A percentile compares a stretch with the other conserved stretches of the same genome.
phyloP scores from a whole-genome alignment of 2,888 invertebrate species.

The Pollenia angustigena region DNA sequence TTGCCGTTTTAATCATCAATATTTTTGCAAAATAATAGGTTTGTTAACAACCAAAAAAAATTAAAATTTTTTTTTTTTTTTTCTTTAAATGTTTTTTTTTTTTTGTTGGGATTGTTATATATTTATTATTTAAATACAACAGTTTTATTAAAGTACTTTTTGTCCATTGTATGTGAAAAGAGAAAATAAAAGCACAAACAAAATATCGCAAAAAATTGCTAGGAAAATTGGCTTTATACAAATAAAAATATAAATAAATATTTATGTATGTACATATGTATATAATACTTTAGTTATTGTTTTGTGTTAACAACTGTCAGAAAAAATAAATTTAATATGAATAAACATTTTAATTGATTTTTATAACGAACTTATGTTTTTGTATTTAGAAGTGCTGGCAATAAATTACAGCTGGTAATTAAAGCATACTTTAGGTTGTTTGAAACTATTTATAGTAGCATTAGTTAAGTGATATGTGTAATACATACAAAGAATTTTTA shows the following conservation, averaged over 20 bases:
- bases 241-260: background rate
- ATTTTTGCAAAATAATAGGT: slow-evolving; percentile 53
- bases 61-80: background rate
- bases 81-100: slow-evolving; percentile 2
- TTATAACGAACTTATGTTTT: too few species aligned
- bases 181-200: slow-evolving; percentile 53
- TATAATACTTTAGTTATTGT: too few species aligned
- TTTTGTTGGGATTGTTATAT: slow-evolving; percentile 19
- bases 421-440: too few species aligned
- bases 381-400: too few species aligned
- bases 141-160: background rate
- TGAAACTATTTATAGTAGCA: too few species aligned
- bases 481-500: too few species aligned
- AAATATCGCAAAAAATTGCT: background rate
- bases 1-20: slow-evolving; percentile 47
- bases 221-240: background rate
- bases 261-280: too few species aligned
- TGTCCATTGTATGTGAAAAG: background rate
- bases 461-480: too few species aligned
- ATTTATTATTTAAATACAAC: slow-evolving; percentile 50
- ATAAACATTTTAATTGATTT: too few species aligned
- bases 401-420: too few species aligned
- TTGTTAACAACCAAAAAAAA: slow-evolving; percentile 41
- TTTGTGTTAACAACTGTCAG: too few species aligned
- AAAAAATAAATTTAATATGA: too few species aligned